Percentiles rank a stretch among this genome's conserved stretches.
These are phyloP conservation scores for Peromyscus attwateri DNA, from an alignment of 2,797 vertebrate genomes.

Conservation along the genomic window DNA sequence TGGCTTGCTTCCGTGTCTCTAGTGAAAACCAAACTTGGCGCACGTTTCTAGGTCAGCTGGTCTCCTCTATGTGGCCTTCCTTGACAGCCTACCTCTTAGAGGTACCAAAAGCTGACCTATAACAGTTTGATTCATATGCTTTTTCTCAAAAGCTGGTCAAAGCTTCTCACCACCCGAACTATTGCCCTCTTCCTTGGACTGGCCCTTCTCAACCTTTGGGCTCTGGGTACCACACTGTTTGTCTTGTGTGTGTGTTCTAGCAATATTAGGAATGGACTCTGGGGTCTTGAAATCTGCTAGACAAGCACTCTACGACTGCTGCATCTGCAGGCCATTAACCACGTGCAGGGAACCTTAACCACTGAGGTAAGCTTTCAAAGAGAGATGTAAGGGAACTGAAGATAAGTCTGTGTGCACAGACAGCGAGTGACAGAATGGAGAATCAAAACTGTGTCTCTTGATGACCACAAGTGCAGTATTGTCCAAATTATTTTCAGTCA, in stretches of 20 bases:
- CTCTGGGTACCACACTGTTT: accelerated
- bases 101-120: not conserved
- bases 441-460: not conserved
- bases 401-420: constrained; percentile 13
- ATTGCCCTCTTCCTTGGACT: not conserved
- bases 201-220: not conserved
- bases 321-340: not conserved
- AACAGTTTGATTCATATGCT: not conserved
- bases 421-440: not conserved
- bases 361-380: not conserved
- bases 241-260: not conserved
- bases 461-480: not conserved
- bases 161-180: not conserved
- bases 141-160: constrained; percentile 24
- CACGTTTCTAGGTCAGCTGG: not conserved
- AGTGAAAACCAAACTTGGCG: not conserved
- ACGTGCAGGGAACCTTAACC: not conserved
- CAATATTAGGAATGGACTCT: not conserved
- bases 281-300: not conserved
- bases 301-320: not conserved
- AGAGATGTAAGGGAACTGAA: constrained; percentile 1
- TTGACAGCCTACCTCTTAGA: not conserved
- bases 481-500: not conserved
- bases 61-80: not conserved
- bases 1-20: not conserved